Conservation (phyloP, 2,113 vertebrate genomes). For the Nestor notabilis region DNA sequence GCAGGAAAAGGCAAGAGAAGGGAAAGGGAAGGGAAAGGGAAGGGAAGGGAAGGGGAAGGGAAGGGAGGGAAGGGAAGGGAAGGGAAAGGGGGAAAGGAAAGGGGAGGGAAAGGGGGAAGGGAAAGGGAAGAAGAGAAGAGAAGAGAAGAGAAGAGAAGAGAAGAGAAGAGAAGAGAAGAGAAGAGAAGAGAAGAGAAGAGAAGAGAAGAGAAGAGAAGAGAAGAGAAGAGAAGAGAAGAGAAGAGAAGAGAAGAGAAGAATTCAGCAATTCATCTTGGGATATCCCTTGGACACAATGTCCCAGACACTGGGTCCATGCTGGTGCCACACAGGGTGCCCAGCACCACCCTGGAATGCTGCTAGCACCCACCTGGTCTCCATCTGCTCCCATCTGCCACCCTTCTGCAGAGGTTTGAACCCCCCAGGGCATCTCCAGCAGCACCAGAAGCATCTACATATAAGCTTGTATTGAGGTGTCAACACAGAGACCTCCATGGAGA, state of each 20-base stretch:
- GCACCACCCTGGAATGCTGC: neutral
- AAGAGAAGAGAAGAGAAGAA: too few relatives aligned
- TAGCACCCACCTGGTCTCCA: neutral
- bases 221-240: too few relatives aligned
- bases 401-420: neutral
- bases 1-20: neutral
- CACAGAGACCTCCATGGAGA: neutral
- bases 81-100: neutral
- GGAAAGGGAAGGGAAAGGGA: neutral
- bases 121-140: too few relatives aligned
- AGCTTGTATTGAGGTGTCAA: accelerated
- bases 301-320: too few relatives aligned
- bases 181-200: too few relatives aligned
- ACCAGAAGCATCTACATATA: neutral
- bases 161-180: too few relatives aligned
- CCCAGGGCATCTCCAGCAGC: neutral
- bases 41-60: too few relatives aligned
- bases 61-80: too few relatives aligned
- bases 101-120: neutral
- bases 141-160: too few relatives aligned
- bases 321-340: neutral
- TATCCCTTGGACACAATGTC: too few relatives aligned
- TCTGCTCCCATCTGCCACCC: neutral
- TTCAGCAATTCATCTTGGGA: too few relatives aligned
- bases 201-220: too few relatives aligned